Conservation (phyloP, 2,888 invertebrate genomes). For the Phorcus lineatus region DNA sequence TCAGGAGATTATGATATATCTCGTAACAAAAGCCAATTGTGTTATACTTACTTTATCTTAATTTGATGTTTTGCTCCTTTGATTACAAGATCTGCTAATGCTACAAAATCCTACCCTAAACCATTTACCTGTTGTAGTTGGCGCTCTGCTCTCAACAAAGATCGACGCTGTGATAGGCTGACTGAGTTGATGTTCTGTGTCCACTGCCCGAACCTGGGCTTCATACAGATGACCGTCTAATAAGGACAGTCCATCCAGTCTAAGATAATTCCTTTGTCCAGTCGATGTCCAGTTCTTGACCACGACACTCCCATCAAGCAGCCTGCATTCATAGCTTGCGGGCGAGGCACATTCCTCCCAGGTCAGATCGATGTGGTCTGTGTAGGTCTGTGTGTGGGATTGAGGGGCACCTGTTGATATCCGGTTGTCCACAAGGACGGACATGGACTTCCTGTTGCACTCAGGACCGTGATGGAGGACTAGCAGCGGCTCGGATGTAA, state of each 20-base stretch:
- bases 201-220: background rate
- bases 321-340: background rate
- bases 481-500: background rate
- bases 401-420: background rate
- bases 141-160: background rate
- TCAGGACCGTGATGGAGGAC: background rate
- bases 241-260: background rate
- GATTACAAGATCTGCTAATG: too few species aligned
- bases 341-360: background rate
- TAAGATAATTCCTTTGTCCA: background rate
- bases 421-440: background rate
- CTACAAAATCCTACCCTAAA: too few species aligned
- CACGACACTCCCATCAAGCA: background rate
- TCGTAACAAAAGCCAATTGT: too few species aligned
- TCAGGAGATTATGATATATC: too few species aligned
- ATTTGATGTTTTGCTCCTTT: too few species aligned
- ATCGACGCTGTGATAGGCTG: background rate
- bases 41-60: too few species aligned
- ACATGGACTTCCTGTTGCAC: background rate
- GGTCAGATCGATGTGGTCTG: background rate
- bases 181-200: background rate
- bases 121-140: background rate
- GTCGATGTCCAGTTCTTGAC: background rate
- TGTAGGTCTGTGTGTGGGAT: background rate
- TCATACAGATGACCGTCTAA: background rate